Conservation (phyloP, 2,888 invertebrate genomes). For the Helleia helle region DNA sequence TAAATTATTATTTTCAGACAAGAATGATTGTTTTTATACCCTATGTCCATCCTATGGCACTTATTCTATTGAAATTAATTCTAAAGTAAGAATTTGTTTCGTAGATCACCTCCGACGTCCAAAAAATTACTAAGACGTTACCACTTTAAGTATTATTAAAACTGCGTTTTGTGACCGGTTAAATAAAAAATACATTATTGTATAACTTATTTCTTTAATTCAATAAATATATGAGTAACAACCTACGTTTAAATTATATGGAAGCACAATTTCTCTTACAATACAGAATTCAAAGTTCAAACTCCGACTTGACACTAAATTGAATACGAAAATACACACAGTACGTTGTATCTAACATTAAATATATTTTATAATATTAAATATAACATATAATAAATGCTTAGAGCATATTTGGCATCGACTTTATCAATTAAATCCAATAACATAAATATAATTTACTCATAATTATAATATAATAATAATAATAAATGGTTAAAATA, state of each 20-base stretch:
- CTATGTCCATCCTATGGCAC: no score
- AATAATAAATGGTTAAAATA: constrained; percentile 6
- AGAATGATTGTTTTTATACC: no score
- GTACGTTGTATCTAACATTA: constrained; percentile 3
- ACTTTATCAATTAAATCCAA: background rate
- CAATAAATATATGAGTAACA: constrained; percentile 12
- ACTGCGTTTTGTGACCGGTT: no score
- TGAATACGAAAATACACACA: constrained; percentile 6
- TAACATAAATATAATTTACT: constrained; percentile 4
- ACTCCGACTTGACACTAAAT: constrained; percentile 5
- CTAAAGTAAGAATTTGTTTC: no score
- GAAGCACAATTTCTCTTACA: constrained; percentile 13
- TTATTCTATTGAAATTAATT: no score
- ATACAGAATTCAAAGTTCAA: constrained; percentile 10
- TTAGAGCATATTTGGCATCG: constrained; percentile 5
- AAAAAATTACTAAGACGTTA: no score
- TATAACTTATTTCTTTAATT: constrained; percentile 10
- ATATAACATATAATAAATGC: constrained; percentile 4
- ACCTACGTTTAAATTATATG: constrained; percentile 14
- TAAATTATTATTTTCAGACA: no score
- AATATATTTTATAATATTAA: constrained; percentile 5
- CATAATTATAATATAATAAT: background rate
- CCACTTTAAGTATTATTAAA: no score
- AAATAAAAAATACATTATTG: background rate
- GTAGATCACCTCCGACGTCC: no score